Conservation (phyloP, 2,797 vertebrate genomes). For the Pitangus sulphuratus region DNA sequence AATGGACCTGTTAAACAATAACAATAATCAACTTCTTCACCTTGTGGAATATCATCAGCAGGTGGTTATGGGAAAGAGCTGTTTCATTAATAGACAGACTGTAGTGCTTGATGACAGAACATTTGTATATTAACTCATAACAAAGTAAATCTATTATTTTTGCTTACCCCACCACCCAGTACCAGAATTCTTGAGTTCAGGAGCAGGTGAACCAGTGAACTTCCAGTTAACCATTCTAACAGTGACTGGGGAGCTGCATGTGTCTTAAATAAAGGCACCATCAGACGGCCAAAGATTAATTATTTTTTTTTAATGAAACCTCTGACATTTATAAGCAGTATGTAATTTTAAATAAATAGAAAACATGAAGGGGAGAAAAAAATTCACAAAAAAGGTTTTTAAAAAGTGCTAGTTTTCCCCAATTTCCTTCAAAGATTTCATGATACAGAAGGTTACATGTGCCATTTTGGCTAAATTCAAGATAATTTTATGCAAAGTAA, state of each 20-base stretch:
- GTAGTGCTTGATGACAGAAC: background rate
- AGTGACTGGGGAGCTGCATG: rapidly evolving
- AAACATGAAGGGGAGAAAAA: background rate
- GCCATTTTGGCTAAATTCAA: background rate
- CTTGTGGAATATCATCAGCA: background rate
- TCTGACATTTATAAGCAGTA: background rate
- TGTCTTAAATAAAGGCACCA: background rate
- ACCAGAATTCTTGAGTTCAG: background rate
- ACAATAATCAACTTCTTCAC: background rate
- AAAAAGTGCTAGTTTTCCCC: constrained; percentile 19
- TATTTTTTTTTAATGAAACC: constrained; percentile 11
- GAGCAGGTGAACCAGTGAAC: background rate
- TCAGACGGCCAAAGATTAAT: background rate
- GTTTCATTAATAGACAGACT: background rate
- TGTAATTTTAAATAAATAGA: constrained; percentile 60
- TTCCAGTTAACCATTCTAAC: background rate
- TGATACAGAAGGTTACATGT: background rate
- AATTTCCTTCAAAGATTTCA: background rate
- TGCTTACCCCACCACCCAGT: background rate
- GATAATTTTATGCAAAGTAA: background rate
- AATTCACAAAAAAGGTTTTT: background rate
- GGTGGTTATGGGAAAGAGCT: background rate
- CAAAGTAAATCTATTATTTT: background rate
- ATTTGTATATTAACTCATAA: background rate
- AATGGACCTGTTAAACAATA: background rate